Conservation (phyloP, 2,888 invertebrate species). For the Clanis bilineata region DNA sequence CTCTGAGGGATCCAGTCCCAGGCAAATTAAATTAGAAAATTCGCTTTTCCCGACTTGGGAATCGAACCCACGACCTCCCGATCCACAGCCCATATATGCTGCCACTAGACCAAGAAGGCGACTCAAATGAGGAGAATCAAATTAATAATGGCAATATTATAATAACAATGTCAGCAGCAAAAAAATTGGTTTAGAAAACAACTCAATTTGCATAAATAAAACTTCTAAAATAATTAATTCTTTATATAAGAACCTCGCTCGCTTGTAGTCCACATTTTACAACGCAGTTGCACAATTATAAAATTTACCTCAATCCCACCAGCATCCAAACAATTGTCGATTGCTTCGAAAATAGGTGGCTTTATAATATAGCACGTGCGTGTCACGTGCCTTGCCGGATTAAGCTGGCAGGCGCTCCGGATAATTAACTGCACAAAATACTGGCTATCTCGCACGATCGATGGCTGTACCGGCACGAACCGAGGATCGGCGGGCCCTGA, state of each 20-base stretch:
- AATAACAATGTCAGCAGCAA: no score
- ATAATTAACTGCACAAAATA: slow-evolving; percentile 80
- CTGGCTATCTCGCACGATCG: slow-evolving; percentile 62
- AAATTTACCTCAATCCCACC: slow-evolving; percentile 28
- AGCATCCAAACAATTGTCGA: slow-evolving; percentile 28
- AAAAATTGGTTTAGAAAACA: no score
- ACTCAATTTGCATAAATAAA: no score
- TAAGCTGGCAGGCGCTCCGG: slow-evolving; percentile 66
- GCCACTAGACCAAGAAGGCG: no score
- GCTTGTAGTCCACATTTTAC: background rate
- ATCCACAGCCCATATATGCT: no score
- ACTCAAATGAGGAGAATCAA: no score
- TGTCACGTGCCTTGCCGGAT: slow-evolving; percentile 77
- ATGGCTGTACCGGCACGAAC: slow-evolving; percentile 44
- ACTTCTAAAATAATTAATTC: no score
- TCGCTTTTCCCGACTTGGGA: no score
- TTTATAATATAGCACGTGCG: slow-evolving; percentile 64
- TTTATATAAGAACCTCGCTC: background rate
- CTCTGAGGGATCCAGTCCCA: no score
- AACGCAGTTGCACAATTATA: slow-evolving; percentile 33
- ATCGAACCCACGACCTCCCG: no score
- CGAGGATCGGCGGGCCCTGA: slow-evolving; percentile 21
- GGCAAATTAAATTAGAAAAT: no score
- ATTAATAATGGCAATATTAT: background rate
- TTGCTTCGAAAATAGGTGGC: slow-evolving; percentile 52